Percentiles rank a stretch among this genome's conserved stretches.
Conservation (phyloP, 2,113 vertebrate species). For the Otolemur garnettii region DNA sequence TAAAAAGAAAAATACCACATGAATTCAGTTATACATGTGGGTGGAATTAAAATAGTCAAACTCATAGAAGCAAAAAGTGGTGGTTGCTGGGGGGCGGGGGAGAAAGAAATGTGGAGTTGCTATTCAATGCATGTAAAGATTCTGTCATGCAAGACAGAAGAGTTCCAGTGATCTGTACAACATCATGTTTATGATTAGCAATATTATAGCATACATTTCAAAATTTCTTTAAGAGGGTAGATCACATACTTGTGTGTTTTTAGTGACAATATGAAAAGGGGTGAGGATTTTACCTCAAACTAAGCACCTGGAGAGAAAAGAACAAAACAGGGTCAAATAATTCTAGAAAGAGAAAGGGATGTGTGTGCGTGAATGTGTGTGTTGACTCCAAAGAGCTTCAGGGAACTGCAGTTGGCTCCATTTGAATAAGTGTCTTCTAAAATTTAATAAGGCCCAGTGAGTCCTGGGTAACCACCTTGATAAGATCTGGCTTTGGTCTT, state of each 20-base stretch:
- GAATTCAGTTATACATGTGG: no score
- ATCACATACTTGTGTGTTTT: neutral
- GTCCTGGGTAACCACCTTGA: neutral
- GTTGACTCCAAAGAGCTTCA: neutral
- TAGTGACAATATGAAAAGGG: neutral
- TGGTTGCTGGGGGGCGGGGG: neutral
- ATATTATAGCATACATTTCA: neutral
- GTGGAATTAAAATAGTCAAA: no score
- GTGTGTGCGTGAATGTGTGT: neutral
- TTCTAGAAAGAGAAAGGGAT: neutral
- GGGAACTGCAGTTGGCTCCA: neutral
- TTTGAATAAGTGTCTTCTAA: neutral
- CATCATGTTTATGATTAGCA: neutral
- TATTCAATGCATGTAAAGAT: neutral
- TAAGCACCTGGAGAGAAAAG: neutral
- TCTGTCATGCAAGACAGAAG: no score
- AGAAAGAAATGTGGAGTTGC: neutral
- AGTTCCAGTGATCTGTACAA: neutral
- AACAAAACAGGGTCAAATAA: neutral
- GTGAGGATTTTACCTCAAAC: neutral
- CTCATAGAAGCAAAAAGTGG: neutral
- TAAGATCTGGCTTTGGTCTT: neutral
- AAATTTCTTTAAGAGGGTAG: neutral
- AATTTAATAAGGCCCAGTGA: neutral
- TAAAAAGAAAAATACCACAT: no score